Conservation (phyloP, 2,113 vertebrate genomes). For the Dipodomys merriami region DNA sequence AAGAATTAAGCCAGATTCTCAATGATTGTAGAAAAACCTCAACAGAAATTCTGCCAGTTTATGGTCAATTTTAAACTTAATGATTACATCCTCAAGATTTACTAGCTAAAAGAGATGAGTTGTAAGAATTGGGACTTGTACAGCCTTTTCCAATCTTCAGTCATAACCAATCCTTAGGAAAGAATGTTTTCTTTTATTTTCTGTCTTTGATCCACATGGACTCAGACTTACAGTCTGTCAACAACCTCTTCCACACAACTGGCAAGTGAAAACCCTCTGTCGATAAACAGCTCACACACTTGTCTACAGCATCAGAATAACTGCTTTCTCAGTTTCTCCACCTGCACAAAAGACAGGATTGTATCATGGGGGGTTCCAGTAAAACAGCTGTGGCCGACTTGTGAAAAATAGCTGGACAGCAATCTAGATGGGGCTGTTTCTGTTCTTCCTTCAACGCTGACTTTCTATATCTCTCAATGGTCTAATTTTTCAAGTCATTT, state of each 20-base stretch:
- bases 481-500: slow-evolving; percentile 59
- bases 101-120: slow-evolving; percentile 76
- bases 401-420: slow-evolving; percentile 47
- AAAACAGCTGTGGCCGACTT: slow-evolving; percentile 44
- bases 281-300: slow-evolving; percentile 35
- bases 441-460: slow-evolving; percentile 10
- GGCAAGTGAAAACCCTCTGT: slow-evolving; percentile 72
- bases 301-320: not conserved
- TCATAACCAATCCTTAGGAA: slow-evolving; percentile 74
- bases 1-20: slow-evolving; percentile 62
- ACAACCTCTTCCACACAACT: slow-evolving; percentile 74
- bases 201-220: slow-evolving; percentile 67
- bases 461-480: slow-evolving; percentile 8
- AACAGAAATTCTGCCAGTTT: slow-evolving; percentile 73
- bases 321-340: slow-evolving; percentile 35
- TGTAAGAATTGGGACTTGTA: slow-evolving; percentile 43
- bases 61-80: slow-evolving; percentile 78
- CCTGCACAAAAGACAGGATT: not conserved
- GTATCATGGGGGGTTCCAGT: not conserved
- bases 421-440: not conserved
- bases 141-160: slow-evolving; percentile 59
- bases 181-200: slow-evolving; percentile 77
- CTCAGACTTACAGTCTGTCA: slow-evolving; percentile 76
- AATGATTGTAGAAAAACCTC: slow-evolving; percentile 38
- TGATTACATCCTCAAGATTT: slow-evolving; percentile 75